phyloP scores from a whole-genome alignment of 2,113 vertebrate genomes.

The Salvelinus fontinalis region DNA sequence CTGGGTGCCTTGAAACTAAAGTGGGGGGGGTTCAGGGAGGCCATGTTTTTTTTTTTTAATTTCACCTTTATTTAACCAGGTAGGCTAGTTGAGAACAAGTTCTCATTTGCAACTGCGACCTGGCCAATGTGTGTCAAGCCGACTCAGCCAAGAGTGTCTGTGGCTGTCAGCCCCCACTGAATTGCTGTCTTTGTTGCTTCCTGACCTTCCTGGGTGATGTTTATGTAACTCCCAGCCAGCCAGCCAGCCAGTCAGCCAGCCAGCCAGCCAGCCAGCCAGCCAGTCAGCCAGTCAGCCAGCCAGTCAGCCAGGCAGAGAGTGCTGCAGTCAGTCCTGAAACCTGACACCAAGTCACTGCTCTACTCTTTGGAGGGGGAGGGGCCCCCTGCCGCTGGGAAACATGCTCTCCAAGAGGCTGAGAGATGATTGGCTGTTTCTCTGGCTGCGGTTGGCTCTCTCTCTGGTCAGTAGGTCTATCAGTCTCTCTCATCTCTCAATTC shows the following conservation, averaged over 20 bases:
- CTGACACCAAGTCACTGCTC: conserved; percentile 53
- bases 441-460: no score
- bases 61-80: no score
- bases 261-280: conserved; percentile 1
- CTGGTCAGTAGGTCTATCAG: conserved; percentile 36
- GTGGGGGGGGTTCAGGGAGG: background rate
- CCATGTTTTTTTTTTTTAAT: no score
- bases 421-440: conserved; percentile 55
- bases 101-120: no score
- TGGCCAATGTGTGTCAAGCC: conserved; percentile 7
- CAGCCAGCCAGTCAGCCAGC: background rate
- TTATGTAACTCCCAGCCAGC: conserved; percentile 60
- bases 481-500: conserved; percentile 10
- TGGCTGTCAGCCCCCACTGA: conserved; percentile 27
- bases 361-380: conserved; percentile 14
- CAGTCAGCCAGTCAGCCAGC: conserved; percentile 1
- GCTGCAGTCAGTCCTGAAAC: conserved; percentile 61
- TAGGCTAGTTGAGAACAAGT: no score
- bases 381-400: conserved; percentile 30
- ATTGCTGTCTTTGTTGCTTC: conserved; percentile 58
- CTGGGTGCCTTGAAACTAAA: background rate
- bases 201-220: conserved; percentile 59
- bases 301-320: background rate
- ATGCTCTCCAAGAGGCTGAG: conserved; percentile 46
- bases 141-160: conserved; percentile 27